These are phyloP conservation scores for Acanthosepion lycidas DNA, from an alignment of 2,888 invertebrate genomes.

Conservation along the genomic window DNA sequence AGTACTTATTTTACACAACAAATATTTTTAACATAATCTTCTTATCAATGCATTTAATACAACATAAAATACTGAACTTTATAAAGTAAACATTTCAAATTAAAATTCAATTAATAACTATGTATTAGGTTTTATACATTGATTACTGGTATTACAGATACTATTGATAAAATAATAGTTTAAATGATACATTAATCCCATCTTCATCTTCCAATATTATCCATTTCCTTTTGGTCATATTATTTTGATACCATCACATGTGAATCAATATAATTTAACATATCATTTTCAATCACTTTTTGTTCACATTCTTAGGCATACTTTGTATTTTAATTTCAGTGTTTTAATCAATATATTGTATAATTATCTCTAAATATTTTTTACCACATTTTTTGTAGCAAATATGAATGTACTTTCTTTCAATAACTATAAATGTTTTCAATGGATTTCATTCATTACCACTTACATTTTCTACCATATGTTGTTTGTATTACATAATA, in stretches of 20 bases:
- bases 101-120: too few relatives aligned
- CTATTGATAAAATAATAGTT: neutral
- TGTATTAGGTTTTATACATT: too few relatives aligned
- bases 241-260: neutral
- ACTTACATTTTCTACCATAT: too few relatives aligned
- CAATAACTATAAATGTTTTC: neutral
- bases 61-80: too few relatives aligned
- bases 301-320: neutral
- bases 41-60: too few relatives aligned
- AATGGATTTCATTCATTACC: too few relatives aligned
- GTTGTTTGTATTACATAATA: too few relatives aligned
- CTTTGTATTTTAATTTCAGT: neutral
- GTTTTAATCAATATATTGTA: neutral
- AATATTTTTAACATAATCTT: too few relatives aligned
- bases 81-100: too few relatives aligned
- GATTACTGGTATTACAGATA: neutral
- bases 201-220: too few relatives aligned
- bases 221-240: too few relatives aligned
- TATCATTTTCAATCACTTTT: neutral
- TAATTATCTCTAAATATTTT: neutral
- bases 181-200: neutral
- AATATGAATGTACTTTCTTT: neutral
- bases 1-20: too few relatives aligned
- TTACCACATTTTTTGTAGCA: neutral
- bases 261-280: neutral